phyloP scores from a whole-genome alignment of 2,797 vertebrate species.

The Enoplosus armatus region DNA sequence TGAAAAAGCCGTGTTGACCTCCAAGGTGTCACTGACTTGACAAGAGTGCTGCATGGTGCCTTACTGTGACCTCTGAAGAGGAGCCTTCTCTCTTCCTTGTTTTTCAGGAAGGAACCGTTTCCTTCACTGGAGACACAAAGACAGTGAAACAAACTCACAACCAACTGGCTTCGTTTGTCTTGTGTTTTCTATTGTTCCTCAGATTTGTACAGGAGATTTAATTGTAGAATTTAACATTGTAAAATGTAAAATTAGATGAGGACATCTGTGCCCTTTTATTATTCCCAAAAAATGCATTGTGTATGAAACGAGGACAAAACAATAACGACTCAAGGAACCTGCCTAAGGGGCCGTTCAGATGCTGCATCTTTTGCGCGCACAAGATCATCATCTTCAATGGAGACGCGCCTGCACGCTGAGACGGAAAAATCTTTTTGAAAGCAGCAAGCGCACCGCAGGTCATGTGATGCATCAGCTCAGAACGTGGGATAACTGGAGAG shows the following conservation, averaged over 20 bases:
- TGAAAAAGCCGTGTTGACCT: not conserved
- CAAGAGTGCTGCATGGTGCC: not conserved
- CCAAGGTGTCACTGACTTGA: constrained; percentile 14
- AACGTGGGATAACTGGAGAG: no score
- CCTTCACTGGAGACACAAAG: not conserved
- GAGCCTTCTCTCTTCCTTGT: not conserved
- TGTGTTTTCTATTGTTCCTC: not conserved
- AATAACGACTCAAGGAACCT: not conserved
- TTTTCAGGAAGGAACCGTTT: not conserved
- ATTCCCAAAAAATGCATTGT: not conserved
- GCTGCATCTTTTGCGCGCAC: no score
- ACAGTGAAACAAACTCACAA: not conserved
- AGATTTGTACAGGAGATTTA: no score
- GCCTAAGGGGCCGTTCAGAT: no score
- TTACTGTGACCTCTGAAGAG: constrained; percentile 13
- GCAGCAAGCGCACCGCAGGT: no score
- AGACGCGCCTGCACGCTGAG: no score
- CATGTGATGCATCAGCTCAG: no score
- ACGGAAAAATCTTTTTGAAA: no score
- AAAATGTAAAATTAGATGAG: not conserved
- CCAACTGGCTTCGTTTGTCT: not conserved
- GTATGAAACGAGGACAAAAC: not conserved
- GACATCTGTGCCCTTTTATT: not conserved
- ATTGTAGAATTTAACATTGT: not conserved
- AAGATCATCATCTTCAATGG: no score